phyloP scores from a whole-genome alignment of 2,888 invertebrate species.

The Pinctada fucata region DNA sequence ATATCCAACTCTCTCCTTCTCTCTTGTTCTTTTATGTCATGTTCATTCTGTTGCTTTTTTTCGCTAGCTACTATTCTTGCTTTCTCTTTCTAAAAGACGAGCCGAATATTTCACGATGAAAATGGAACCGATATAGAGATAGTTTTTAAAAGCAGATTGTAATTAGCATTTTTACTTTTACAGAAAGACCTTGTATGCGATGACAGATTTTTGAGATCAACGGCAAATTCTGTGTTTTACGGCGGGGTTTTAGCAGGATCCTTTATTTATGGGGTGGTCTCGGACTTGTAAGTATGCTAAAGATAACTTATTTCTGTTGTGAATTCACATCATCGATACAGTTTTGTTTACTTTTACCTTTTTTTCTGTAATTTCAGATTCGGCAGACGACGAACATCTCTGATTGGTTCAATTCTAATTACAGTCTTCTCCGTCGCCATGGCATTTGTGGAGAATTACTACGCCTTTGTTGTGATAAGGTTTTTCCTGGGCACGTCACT shows the following conservation, averaged over 20 bases:
- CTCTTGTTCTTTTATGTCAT: too few species aligned
- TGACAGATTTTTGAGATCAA: not conserved
- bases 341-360: too few species aligned
- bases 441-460: not conserved
- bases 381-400: not conserved
- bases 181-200: not conserved
- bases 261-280: not conserved
- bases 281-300: not conserved
- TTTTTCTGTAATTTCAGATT: not conserved
- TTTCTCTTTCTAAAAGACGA: too few species aligned
- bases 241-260: not conserved
- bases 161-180: not conserved
- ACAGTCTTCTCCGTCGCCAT: not conserved
- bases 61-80: too few species aligned
- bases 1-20: too few species aligned
- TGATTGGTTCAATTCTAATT: not conserved
- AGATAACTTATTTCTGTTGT: too few species aligned
- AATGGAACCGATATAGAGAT: too few species aligned
- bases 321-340: too few species aligned
- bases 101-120: too few species aligned
- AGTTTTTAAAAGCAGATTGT: too few species aligned
- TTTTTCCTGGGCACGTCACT: not conserved
- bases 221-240: not conserved
- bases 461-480: not conserved
- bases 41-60: too few species aligned